Evolutionary conservation across 2,797 vertebrate genomes (phyloP).

Genomic region (Anas acuta): DNA sequence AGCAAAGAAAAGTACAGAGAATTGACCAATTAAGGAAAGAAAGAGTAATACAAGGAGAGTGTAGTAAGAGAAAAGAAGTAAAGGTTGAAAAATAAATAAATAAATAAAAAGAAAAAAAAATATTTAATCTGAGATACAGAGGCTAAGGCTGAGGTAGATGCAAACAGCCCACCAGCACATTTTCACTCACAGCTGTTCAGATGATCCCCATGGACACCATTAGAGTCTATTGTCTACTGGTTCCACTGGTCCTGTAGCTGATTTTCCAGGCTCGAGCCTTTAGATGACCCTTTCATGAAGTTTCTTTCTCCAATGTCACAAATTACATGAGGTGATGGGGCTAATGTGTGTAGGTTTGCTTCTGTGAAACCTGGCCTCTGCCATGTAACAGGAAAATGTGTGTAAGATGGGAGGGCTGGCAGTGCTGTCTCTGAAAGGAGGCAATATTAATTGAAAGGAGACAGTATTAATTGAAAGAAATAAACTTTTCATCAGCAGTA

Average conservation of each 20-base stretch:
- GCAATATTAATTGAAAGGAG: neutral
- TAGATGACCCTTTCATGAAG: neutral
- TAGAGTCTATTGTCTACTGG: neutral
- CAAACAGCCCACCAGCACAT: fast-evolving
- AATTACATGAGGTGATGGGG: neutral
- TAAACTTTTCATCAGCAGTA: neutral
- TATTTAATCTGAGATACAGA: neutral
- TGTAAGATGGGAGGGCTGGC: fast-evolving
- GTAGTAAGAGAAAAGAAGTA: neutral
- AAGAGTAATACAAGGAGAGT: neutral
- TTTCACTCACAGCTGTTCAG: neutral
- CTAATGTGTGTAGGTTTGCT: neutral
- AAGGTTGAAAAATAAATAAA: neutral
- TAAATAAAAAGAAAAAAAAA: neutral
- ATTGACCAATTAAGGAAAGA: neutral
- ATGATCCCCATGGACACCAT: fast-evolving
- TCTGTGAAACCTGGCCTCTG: neutral
- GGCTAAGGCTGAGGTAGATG: neutral
- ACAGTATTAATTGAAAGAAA: neutral
- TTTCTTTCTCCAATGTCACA: neutral
- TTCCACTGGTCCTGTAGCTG: neutral
- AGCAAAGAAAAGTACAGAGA: neutral
- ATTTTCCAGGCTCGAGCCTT: neutral
- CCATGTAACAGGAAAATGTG: neutral
- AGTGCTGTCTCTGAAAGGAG: neutral